A percentile compares a stretch with the other conserved stretches of the same genome.
Conservation (phyloP, 2,797 vertebrate genomes). For the Streptopelia turtur region DNA sequence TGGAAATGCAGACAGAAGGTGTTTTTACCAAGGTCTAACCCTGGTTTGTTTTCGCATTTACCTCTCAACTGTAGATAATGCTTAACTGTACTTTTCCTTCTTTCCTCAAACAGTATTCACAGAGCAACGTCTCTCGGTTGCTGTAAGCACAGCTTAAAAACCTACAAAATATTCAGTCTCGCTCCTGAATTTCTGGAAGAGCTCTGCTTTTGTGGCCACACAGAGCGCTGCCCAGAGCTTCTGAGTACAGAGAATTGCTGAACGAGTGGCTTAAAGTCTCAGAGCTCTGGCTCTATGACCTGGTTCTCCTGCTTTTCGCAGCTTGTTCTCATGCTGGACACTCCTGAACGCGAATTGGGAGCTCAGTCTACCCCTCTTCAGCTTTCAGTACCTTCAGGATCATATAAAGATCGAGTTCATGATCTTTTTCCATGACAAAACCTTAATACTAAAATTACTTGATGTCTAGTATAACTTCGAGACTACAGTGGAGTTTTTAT, state of each 20-base stretch:
- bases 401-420: background rate
- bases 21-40: background rate
- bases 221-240: background rate
- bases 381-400: background rate
- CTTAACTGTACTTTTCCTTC: background rate
- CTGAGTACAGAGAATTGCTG: background rate
- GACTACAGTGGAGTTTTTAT: background rate
- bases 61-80: background rate
- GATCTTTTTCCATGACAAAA: accelerated
- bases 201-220: background rate
- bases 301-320: background rate
- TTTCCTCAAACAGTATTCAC: background rate
- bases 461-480: background rate
- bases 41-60: background rate
- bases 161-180: background rate
- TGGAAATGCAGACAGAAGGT: background rate
- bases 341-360: background rate
- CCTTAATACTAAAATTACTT: background rate
- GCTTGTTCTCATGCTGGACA: background rate
- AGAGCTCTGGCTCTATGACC: background rate
- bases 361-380: background rate
- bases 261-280: background rate
- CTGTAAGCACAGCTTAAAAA: background rate
- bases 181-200: background rate
- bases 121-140: background rate